Percentiles rank a stretch among this genome's conserved stretches.
These are phyloP conservation scores for Ciconia nigra DNA, from an alignment of 2,797 vertebrate species.

Conservation along the genomic window DNA sequence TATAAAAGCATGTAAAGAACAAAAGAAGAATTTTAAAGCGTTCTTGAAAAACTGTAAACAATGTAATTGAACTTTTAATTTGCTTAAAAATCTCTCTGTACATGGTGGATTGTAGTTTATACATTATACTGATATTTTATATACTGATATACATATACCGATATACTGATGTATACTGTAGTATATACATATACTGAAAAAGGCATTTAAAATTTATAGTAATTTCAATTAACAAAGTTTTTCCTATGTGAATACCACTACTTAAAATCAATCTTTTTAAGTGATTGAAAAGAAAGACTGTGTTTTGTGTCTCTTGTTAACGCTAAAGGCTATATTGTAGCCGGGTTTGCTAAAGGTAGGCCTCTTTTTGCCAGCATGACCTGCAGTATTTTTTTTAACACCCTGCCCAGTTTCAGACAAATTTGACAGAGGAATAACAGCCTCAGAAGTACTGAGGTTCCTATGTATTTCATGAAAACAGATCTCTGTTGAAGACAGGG, in stretches of 20 bases:
- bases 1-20: neutral
- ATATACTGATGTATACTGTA: no score
- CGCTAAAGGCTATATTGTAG: neutral
- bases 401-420: neutral
- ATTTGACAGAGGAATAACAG: neutral
- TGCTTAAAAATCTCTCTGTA: neutral
- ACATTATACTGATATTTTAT: no score
- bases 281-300: neutral
- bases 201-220: neutral
- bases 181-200: neutral
- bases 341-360: neutral
- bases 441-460: neutral
- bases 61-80: neutral
- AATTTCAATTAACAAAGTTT: neutral
- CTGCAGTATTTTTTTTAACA: neutral
- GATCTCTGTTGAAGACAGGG: neutral
- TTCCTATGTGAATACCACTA: neutral
- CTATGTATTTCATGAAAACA: neutral
- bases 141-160: no score
- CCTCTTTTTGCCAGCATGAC: neutral
- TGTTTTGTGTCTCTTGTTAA: neutral
- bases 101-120: fast-evolving
- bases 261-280: neutral
- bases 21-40: neutral
- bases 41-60: neutral